Conservation (phyloP, 2,797 vertebrate genomes). For the Peromyscus aztecus region DNA sequence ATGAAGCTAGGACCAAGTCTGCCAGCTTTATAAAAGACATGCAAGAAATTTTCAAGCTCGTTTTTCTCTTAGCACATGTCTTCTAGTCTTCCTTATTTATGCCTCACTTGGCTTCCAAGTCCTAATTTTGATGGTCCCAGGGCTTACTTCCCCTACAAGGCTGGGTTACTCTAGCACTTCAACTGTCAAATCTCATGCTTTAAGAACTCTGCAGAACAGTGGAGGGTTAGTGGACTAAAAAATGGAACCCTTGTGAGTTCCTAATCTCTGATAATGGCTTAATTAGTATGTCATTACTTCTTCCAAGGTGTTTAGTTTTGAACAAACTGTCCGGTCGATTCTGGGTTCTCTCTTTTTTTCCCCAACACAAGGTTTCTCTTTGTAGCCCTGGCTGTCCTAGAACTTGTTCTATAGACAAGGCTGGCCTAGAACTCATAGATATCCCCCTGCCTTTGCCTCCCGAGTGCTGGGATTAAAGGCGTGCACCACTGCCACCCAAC, state of each 20-base stretch:
- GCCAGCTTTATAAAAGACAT: background rate
- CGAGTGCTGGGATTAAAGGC: background rate
- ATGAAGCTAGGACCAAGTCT: background rate
- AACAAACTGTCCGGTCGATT: background rate
- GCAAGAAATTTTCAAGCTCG: too few species aligned
- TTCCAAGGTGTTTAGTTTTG: constrained; percentile 51
- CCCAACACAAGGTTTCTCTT: background rate
- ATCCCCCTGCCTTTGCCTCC: too few species aligned
- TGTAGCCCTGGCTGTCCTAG: background rate
- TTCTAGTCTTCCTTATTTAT: background rate
- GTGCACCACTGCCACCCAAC: background rate
- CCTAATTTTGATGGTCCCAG: background rate
- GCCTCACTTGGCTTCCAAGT: background rate
- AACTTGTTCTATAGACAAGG: background rate
- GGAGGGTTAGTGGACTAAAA: constrained; percentile 12
- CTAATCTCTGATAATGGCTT: constrained; percentile 17
- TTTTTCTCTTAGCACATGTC: background rate
- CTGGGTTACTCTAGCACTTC: background rate
- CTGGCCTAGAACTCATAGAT: background rate
- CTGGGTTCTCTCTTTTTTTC: background rate
- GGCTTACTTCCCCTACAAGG: background rate
- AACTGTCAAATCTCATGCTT: background rate
- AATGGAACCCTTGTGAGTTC: background rate
- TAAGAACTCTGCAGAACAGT: background rate
- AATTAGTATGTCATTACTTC: constrained; percentile 1